Evolutionary conservation across 2,888 invertebrate genomes (phyloP), one percentile per base, ranked within the genome.

Genomic region (Microctonus hyperodae): DNA sequence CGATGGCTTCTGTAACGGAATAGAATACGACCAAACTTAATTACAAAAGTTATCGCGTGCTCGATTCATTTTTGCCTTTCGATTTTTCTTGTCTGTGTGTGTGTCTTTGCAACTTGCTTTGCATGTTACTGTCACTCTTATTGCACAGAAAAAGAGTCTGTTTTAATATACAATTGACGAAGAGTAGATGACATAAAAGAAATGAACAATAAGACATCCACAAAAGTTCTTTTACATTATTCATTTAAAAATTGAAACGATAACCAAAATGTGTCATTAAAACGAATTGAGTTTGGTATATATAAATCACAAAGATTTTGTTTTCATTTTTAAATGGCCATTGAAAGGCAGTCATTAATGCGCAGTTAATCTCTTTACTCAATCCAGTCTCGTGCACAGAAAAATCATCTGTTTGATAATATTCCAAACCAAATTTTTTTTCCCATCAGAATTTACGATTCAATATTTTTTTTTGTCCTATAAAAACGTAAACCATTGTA

Each of bases 1-100:
- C 68, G 72, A 60, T 72, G 68, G 58, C 66, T 65, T 65, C 68
- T 51, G 72, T 70, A 75, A 74, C 73, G 75, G n/a, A n/a, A n/a
- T 73, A 53, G 74, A 75, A 77, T 37, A 76, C 74, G 78, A 77
- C 76, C 75, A 79, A 82, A 82, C 81, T 82, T 80, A 81, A 82
- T 82, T 82, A 81, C 79, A 79, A 80, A 82, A 81, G 82, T 82
- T 82, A 79, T 78, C 67, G 48, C 55, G 35, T 57, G 57, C 51
- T 48, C 63, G 35, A 65, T 44, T 56, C 35, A 70, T 67, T 65
- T 60, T 55, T 56, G 37, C 58, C 61, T 48, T 68, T 59, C 66
- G 59, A 31, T 53, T 57, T 62, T 60, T 51, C 50, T 60, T 63
- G 56, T 62, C 68, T 40, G 31, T 61, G 65, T 40, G 31, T 61